Evolutionary conservation across 2,888 invertebrate genomes (phyloP), one percentile per base, ranked within the genome.

Genomic region (Glaucopsyche alexis): DNA sequence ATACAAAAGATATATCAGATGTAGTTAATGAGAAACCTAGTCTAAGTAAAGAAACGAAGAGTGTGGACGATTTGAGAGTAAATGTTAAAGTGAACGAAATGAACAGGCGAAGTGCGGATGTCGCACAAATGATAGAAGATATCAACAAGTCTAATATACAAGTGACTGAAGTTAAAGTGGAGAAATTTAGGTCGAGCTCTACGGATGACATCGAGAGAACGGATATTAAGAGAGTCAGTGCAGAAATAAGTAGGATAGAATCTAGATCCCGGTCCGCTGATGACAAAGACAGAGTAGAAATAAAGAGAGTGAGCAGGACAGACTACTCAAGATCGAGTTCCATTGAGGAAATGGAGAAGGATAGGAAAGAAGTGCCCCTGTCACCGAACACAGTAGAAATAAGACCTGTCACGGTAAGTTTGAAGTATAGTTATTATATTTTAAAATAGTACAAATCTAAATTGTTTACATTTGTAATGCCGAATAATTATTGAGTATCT

Each of bases 351-450:
- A 74, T 29, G 45, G 69, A 69, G 47, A 42, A 16, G 81, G 81
- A 75, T 82, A 78, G 76, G 74, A 78, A 40, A 77, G 81, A 78
- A 75, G 81, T 74, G 76, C 67, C 72, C 7, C 75, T 64, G 40
- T 47, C 73, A 75, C 84, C 84, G 76, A 90, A 84, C 76, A 81
- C 84, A 13, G 85, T 90, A 0, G 89, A 88, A 77, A 87, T 89
- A 8, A 86, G 87, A 79, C 87, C 92, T 70, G 83, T 87, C 73
- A 84, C 87, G 80, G 91, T 92, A 75, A 89, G 89, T 81, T 50
- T 60, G 11, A 8, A 47, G 9, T 47, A 47, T 47, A 5, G 9
- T 13, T 7, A 47, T 11, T 5, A 47, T 47, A 9, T 11, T 47
- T 7, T 29, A 29, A 29, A 29, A 29, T 4, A 29, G 29, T 29